phyloP scores from a whole-genome alignment of 2,888 invertebrate species.

The Campoplex nolae region DNA sequence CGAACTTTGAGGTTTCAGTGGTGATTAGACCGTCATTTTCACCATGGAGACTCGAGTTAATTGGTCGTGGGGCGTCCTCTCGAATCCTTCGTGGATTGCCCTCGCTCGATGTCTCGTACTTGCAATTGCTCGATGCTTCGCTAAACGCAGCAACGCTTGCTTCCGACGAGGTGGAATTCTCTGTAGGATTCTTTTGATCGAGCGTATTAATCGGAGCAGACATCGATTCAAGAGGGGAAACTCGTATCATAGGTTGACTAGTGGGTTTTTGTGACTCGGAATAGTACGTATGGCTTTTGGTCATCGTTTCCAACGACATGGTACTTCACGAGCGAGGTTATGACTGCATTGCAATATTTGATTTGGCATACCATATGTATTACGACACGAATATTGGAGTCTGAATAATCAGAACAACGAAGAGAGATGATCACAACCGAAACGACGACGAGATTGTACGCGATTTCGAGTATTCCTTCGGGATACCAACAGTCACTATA shows the following conservation, averaged over 20 bases:
- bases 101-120: slow-evolving; percentile 77
- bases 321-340: slow-evolving; percentile 52
- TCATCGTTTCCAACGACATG: slow-evolving; percentile 72
- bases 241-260: slow-evolving; percentile 28
- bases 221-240: slow-evolving; percentile 26
- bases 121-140: slow-evolving; percentile 61
- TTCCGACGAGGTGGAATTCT: slow-evolving; percentile 34
- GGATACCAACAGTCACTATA: slow-evolving; percentile 4
- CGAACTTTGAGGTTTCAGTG: background rate
- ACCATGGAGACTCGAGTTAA: background rate
- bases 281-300: slow-evolving; percentile 54
- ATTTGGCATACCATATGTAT: slow-evolving; percentile 21
- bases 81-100: slow-evolving; percentile 62
- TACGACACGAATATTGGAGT: background rate
- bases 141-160: slow-evolving; percentile 55
- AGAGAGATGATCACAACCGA: background rate
- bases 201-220: slow-evolving; percentile 24
- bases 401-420: slow-evolving; percentile 23
- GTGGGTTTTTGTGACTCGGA: slow-evolving; percentile 22
- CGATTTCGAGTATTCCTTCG: slow-evolving; percentile 21
- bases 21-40: background rate
- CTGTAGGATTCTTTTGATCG: slow-evolving; percentile 31
- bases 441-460: background rate
- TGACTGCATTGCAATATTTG: background rate
- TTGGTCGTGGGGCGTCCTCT: slow-evolving; percentile 17